Conservation (phyloP, 2,888 invertebrate species). For the Alcis repandata region DNA sequence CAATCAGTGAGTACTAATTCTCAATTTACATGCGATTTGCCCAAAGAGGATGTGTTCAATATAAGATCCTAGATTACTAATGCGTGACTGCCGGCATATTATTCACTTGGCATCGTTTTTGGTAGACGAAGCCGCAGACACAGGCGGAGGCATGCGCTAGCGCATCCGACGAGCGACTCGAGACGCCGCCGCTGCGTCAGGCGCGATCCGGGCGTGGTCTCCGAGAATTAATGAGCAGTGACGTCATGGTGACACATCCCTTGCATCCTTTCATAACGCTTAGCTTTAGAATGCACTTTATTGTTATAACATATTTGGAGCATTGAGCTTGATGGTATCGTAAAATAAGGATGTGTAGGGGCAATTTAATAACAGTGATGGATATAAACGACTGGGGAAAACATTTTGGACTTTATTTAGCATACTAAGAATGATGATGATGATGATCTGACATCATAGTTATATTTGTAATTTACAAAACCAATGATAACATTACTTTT, state of each 20-base stretch:
- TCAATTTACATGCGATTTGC: conserved; percentile 31
- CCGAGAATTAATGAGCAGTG: conserved; percentile 65
- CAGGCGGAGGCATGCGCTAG: conserved; percentile 70
- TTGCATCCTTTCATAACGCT: conserved; percentile 31
- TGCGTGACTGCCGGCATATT: conserved; percentile 42
- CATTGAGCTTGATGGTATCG: conserved; percentile 15
- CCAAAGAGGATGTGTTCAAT: conserved; percentile 44
- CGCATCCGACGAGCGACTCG: conserved; percentile 54
- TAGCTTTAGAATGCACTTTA: conserved; percentile 10
- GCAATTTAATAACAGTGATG: conserved; percentile 6
- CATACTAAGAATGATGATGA: not conserved
- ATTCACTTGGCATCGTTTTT: conserved; percentile 56
- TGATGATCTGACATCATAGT: not conserved
- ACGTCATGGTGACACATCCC: conserved; percentile 78
- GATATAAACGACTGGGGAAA: conserved; percentile 1
- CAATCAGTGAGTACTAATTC: conserved; percentile 17
- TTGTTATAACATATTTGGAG: conserved; percentile 22
- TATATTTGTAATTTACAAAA: not conserved
- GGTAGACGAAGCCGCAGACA: conserved; percentile 65
- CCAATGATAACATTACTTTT: not conserved
- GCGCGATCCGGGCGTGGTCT: conserved; percentile 51
- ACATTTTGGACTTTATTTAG: not conserved
- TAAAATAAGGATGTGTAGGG: conserved; percentile 8
- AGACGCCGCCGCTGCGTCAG: conserved; percentile 8
- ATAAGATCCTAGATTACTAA: conserved; percentile 45